Evolutionary conservation across 2,113 vertebrate genomes (phyloP), one percentile per base, ranked within the genome.

Genomic region (Notechis scutatus): DNA sequence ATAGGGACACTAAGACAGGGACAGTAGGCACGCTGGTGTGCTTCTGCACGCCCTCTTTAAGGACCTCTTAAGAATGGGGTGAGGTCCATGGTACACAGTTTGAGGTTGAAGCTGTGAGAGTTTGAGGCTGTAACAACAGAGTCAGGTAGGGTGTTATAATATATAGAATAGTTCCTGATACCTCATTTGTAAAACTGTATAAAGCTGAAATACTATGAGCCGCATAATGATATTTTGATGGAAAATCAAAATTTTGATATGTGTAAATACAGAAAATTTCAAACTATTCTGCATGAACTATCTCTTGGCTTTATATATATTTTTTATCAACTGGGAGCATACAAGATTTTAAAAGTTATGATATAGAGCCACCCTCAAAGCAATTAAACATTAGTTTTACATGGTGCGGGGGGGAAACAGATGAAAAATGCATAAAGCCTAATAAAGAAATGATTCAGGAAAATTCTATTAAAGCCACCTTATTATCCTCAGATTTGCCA

Each of bases 211-310:
- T 91, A 93, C 87, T 87, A 11, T 34, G 34, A 93, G 55, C 90
- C 88, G 89, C 89, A 26, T 95, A 91, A 96, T 93, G 89, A 85
- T 69, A 93, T 94, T 93, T 1, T 89, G 29, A 42, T 4, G 90
- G 90, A 69, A 96, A 96, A 94, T 87, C 85, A 85, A 89, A 1
- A 6, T 0, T 23, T 59, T 90, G 20, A 34, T 24, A 20, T 88
- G 90, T 57, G 18, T 50, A 6, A 34, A 61, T 57, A 54, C n/a
- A 1, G 18, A 20, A 15, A 42, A 45, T 39, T 86, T 92, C 90
- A 91, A 85, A 50, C 93, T 69, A 64, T 91, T 50, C 88, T 10
- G 45, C 55, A 50, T 87, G 7, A 81, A 64, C 92, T 91, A 24
- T 95, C 95, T 94, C 93, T 92, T 64, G 69, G 91, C 47, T 90